A percentile compares a stretch with the other conserved stretches of the same genome.
Evolutionary conservation across 2,113 vertebrate genomes (phyloP).

Genomic region (Acanthisitta chloris): DNA sequence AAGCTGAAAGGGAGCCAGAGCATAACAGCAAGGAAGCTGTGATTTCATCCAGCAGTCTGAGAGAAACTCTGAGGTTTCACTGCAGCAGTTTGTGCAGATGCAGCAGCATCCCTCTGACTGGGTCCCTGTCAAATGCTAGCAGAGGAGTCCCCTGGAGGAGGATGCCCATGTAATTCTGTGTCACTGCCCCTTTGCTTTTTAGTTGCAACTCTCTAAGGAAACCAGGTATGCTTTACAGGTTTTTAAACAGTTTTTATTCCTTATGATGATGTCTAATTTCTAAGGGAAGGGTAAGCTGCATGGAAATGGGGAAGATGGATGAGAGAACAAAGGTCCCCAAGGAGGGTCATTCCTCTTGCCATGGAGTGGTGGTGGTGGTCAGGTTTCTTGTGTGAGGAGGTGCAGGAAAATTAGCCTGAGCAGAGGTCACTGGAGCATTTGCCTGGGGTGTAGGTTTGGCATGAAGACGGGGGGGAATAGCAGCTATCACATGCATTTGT

Average conservation of each 20-base stretch:
- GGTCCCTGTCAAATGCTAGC: not conserved
- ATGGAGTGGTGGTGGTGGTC: not conserved
- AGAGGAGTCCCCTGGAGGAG: not conserved
- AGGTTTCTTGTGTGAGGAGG: not conserved
- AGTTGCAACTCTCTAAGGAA: not conserved
- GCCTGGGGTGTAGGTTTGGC: not conserved
- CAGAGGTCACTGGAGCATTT: not conserved
- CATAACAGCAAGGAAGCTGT: not conserved
- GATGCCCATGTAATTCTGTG: not conserved
- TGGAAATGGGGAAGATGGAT: not conserved
- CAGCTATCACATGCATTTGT: not conserved
- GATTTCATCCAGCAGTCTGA: conserved; percentile 11
- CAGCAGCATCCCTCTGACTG: not conserved
- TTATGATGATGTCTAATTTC: not conserved
- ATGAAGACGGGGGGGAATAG: not conserved
- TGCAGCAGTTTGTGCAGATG: conserved; percentile 31
- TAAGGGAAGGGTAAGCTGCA: not conserved
- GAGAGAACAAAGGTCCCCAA: not conserved
- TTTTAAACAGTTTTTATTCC: conserved; percentile 15
- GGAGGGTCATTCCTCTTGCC: not conserved
- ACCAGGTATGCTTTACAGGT: conserved; percentile 9
- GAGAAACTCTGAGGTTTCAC: not conserved
- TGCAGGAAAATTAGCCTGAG: not conserved
- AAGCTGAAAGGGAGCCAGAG: conserved; percentile 61
- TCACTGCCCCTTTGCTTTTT: not conserved